Base-by-base conservation (phyloP, 92 coral and sea anemone genomes). In the Paramuricea clavata region DNA sequence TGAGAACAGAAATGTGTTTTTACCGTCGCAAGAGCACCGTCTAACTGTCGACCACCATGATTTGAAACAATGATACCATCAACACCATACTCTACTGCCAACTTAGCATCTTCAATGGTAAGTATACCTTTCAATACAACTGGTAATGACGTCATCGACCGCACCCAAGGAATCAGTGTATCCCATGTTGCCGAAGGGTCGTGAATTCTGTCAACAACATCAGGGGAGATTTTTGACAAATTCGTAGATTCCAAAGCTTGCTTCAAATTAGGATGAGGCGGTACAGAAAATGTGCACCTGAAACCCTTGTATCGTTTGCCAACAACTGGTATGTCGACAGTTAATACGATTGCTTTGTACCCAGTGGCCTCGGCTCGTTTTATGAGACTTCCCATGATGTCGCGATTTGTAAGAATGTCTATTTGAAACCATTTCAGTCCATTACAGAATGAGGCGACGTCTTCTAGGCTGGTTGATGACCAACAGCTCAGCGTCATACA, bases 301-400 rank as follows among this genome's bases (percentile, higher is more conserved):
- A 49, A 17, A 54, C 32, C 74, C 10, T 68, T 74, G 49, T 76
- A 26, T 3, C 80, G 81, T 5, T 13, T 25, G 1, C 82, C 82
- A 25, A 49, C 16, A 15, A 21, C 36, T 47, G 87, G 87, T 49
- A 25, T 25, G 52, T 90, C 93, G 16, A 75, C 86, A 7, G 93
- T 74, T 0, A 90, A 7, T 2, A 86, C 65, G 12, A 90, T 28
- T n/a, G 90, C 90, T 65, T 87, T 86, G 26, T 81, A 86, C 1
- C 93, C 93, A 26, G 75, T 33, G 15, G 70, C 19, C 49, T 86
- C 90, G 5, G 86, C 93, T 76, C 76, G 42, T 77, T 25, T 15
- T 31, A 90, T 61, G 12, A 87, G 27, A 13, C 43, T 33, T 13
- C 49, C 69, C 72, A 59, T 23, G 0, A 34, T 36, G 11, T 77